Evolutionary conservation across 2,113 vertebrate genomes (phyloP), one percentile per base, ranked within the genome.

Genomic region (Xenotilapia leptura): DNA sequence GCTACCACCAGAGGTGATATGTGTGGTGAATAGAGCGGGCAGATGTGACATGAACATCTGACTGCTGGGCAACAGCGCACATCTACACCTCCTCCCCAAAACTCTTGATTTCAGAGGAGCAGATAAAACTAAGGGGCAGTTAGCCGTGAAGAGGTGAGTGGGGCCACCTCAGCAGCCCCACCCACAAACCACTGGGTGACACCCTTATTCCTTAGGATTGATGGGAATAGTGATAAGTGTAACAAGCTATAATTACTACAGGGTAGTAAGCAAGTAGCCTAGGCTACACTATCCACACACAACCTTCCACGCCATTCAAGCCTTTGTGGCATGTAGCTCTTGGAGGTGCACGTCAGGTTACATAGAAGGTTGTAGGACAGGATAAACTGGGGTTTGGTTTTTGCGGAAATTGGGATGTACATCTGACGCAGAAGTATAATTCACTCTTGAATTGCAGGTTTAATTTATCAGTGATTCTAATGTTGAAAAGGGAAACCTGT

Each of bases 1-100:
- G 15, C 56, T 19, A 60, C 28, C 0, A 2, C 28, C 15, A 33
- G 28, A 19, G 28, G 28, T 60, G 56, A 0, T 60, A 10, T 60
- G 28, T 19, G 56, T 60, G 14, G 56, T 60, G 56, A 60, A 60
- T 19, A 60, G 56, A 60, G 56, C 1, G 9, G 60, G 6, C 31
- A 65, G 60, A 38, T 65, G 60, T 38, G 31, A 62, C 17, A 62
- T 36, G 17, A 62, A 62, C 58, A 36, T 19, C 58, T 36, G 58
- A 65, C 17, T 65, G 31, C 31, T 65, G 17, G 60, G 10, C 60
- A 36, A n/a, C 6, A n/a, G 17, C 3, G 31, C 31, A n/a, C 1
- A 65, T 65, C 17, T 1, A 65, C 60, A 65, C 3, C 60, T 36
- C 9, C 31, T 36, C 10, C 10, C 6, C 17, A n/a, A 36, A 60